Conservation (phyloP, 2,797 vertebrate species). For the Cuculus canorus region DNA sequence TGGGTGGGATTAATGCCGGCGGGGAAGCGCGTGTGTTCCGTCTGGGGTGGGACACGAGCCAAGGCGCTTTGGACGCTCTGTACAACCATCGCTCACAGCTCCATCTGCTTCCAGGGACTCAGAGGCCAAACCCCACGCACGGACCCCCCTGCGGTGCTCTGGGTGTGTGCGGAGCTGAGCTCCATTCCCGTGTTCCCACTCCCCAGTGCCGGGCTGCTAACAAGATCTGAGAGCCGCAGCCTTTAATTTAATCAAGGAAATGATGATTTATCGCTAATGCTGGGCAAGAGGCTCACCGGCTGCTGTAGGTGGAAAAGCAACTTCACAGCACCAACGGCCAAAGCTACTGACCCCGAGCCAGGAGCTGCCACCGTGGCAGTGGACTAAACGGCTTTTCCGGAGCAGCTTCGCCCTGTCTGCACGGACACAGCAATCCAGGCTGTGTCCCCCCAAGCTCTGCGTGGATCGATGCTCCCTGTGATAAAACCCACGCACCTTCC, state of each 20-base stretch:
- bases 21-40: accelerated
- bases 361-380: background rate
- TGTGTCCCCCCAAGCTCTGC: accelerated
- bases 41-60: background rate
- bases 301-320: background rate
- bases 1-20: accelerated
- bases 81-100: accelerated
- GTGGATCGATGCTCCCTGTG: background rate
- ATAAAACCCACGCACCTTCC: accelerated
- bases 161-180: background rate
- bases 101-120: background rate
- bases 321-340: background rate
- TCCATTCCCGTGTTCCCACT: background rate
- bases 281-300: background rate
- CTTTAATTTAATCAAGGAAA: background rate
- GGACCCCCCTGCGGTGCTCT: accelerated
- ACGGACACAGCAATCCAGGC: accelerated
- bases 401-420: background rate
- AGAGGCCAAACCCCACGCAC: accelerated
- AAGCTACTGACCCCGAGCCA: background rate
- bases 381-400: accelerated
- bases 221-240: background rate
- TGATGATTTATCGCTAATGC: accelerated
- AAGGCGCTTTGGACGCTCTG: accelerated
- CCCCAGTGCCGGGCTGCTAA: background rate